These are phyloP conservation scores for Drosophila histrio DNA, from an alignment of 2,888 invertebrate genomes.

Conservation along the genomic window DNA sequence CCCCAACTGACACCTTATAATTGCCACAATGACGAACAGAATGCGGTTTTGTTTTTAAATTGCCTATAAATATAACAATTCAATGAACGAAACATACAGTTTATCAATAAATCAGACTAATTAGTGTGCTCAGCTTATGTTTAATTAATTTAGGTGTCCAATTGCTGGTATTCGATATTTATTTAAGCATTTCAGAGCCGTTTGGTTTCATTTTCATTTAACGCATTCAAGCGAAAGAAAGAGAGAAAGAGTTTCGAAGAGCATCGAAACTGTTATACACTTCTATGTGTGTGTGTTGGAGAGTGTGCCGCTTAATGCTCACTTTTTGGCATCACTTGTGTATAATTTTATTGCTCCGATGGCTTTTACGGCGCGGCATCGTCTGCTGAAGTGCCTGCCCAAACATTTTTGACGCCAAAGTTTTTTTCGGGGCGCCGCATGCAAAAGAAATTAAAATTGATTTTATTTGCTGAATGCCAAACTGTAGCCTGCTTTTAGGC, in stretches of 20 bases:
- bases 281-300: background rate
- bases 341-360: conserved; percentile 42
- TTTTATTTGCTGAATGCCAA: conserved; percentile 45
- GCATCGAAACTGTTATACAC: conserved; percentile 52
- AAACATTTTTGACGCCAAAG: conserved; percentile 44
- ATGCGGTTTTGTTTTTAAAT: background rate
- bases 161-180: conserved; percentile 7
- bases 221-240: background rate
- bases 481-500: conserved; percentile 3
- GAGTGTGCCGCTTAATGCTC: conserved; percentile 11
- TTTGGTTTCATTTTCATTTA: conserved; percentile 19
- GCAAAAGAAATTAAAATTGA: conserved; percentile 65
- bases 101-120: conserved; percentile 64
- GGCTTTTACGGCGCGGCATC: conserved; percentile 34
- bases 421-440: conserved; percentile 20
- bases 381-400: conserved; percentile 50
- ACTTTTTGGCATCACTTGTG: conserved; percentile 41
- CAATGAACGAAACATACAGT: conserved; percentile 23
- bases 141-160: conserved; percentile 49
- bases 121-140: conserved; percentile 40
- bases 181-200: conserved; percentile 10
- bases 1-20: background rate
- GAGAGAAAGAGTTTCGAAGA: conserved; percentile 2
- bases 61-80: background rate
- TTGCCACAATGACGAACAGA: background rate